phyloP scores from a whole-genome alignment of 2,888 invertebrate genomes.

The Drosophila prolongata region DNA sequence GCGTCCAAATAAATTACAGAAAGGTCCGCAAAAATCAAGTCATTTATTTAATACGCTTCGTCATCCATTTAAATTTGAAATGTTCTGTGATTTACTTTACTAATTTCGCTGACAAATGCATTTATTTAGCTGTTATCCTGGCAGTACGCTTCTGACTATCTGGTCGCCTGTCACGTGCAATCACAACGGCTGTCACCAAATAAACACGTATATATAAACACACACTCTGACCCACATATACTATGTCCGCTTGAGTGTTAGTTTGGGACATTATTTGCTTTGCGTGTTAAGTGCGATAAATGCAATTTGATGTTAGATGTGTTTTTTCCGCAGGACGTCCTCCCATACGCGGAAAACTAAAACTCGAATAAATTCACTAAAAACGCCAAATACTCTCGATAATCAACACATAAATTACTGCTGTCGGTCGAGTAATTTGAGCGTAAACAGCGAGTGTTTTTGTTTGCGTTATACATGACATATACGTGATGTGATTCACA shows the following conservation, averaged over 20 bases:
- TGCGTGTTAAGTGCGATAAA: conserved; percentile 76
- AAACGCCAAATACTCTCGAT: conserved; percentile 55
- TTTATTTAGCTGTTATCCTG: conserved; percentile 11
- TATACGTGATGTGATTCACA: conserved; percentile 45
- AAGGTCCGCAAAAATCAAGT: too few relatives aligned
- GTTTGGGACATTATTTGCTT: conserved; percentile 57
- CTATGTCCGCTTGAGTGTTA: neutral
- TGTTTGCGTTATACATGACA: conserved; percentile 34
- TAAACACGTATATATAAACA: conserved; percentile 26
- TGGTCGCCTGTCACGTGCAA: conserved; percentile 58
- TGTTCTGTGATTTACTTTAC: neutral
- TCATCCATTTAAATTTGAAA: conserved; percentile 1
- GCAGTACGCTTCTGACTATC: conserved; percentile 3
- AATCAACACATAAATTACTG: conserved; percentile 73
- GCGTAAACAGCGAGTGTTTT: conserved; percentile 46
- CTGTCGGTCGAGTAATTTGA: conserved; percentile 47
- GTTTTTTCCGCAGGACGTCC: conserved; percentile 4
- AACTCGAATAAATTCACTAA: conserved; percentile 58
- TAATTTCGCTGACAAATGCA: conserved; percentile 29
- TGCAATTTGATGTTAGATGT: conserved; percentile 66
- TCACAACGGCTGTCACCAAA: conserved; percentile 38
- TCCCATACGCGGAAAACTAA: neutral
- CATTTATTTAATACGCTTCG: neutral
- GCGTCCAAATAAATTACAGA: too few relatives aligned
- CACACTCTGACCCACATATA: conserved; percentile 4